Conservation (phyloP, 2,797 vertebrate genomes). For the Lepilemur ruficaudatus region DNA sequence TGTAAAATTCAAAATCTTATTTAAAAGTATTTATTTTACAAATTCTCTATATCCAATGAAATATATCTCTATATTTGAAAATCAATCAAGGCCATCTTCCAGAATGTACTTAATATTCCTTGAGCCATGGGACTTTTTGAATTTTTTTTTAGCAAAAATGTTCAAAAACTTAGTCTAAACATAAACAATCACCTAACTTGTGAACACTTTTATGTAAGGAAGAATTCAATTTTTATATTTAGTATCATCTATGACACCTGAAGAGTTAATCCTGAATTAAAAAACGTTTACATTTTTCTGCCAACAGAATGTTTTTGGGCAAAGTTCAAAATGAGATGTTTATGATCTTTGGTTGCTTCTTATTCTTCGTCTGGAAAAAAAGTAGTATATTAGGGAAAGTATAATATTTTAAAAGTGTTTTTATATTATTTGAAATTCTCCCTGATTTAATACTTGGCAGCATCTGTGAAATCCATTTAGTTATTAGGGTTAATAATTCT, state of each 20-base stretch:
- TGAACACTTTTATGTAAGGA: neutral
- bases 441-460: neutral
- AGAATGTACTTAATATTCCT: neutral
- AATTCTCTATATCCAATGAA: neutral
- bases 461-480: neutral
- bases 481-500: slow-evolving; percentile 14
- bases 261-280: slow-evolving; percentile 3
- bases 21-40: slow-evolving; percentile 4
- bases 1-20: neutral
- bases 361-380: neutral
- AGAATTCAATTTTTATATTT: neutral
- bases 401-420: neutral
- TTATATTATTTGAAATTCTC: slow-evolving; percentile 48
- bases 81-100: neutral
- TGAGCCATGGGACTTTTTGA: neutral
- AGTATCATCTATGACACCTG: neutral
- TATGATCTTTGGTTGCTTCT: neutral
- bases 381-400: neutral
- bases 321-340: neutral
- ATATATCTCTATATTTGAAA: neutral
- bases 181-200: neutral
- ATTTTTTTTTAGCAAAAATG: neutral
- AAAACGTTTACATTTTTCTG: neutral
- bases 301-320: neutral
- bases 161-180: neutral